A percentile compares a stretch with the other conserved stretches of the same genome.
Evolutionary conservation across 2,113 vertebrate genomes (phyloP).

Genomic region (Acinonyx jubatus): DNA sequence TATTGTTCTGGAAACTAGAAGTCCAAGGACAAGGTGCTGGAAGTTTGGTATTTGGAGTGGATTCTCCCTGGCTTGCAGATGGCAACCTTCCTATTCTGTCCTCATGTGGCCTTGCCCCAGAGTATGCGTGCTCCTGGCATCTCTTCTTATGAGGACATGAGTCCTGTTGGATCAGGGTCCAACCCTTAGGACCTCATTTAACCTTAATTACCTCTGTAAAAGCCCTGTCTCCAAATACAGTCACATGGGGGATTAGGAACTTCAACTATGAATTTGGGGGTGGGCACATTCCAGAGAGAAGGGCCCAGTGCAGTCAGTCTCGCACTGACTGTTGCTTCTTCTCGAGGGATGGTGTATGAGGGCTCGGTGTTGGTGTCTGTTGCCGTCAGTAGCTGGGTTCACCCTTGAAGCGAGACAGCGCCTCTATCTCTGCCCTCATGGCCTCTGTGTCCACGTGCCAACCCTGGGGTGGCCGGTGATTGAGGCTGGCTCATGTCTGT

Average conservation of each 20-base stretch:
- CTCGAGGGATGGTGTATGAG: background rate
- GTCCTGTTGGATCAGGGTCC: background rate
- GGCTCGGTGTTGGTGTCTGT: background rate
- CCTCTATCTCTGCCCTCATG: background rate
- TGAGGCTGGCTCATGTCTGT: background rate
- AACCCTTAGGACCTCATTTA: background rate
- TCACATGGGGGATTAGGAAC: background rate
- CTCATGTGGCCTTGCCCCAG: background rate
- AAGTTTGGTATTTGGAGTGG: background rate
- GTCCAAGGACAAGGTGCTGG: background rate
- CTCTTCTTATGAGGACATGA: background rate
- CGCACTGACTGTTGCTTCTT: background rate
- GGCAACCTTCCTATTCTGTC: background rate
- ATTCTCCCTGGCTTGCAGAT: background rate
- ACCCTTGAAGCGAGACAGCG: background rate
- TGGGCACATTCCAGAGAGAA: background rate
- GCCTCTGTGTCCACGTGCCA: background rate
- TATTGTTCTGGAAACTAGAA: background rate
- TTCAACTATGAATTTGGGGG: background rate
- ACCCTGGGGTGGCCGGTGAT: rapidly evolving
- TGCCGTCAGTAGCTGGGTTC: background rate
- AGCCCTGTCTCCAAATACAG: background rate
- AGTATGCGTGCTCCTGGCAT: rapidly evolving
- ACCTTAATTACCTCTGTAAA: background rate
- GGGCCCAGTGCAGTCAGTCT: background rate